phyloP scores from a whole-genome alignment of 2,888 invertebrate genomes.

The Lycophotia porphyrea region DNA sequence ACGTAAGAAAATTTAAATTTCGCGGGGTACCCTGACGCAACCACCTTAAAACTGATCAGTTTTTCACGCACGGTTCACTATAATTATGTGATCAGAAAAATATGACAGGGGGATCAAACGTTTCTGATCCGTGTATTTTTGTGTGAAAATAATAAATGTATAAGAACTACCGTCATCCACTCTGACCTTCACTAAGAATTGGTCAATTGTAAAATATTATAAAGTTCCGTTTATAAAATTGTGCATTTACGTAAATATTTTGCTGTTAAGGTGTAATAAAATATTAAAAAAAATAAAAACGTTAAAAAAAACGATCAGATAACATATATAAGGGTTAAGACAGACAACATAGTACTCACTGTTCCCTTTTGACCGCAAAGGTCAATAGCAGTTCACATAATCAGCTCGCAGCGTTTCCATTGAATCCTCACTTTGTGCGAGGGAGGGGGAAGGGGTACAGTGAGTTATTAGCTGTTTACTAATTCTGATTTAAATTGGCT shows the following conservation, averaged over 20 bases:
- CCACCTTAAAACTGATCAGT: conserved; percentile 19
- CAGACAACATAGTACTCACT: background rate
- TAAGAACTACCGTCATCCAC: conserved; percentile 34
- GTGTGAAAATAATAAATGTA: conserved; percentile 28
- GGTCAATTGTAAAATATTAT: conserved; percentile 31
- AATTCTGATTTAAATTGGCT: background rate
- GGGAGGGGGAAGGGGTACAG: background rate
- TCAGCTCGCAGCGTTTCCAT: background rate
- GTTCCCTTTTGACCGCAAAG: background rate
- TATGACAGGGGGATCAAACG: conserved; percentile 1
- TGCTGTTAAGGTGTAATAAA: conserved; percentile 4
- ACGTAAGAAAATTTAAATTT: too few species aligned
- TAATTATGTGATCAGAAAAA: conserved; percentile 21
- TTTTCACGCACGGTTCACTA: conserved; percentile 27
- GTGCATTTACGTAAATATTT: conserved; percentile 23
- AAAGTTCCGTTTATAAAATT: conserved; percentile 25
- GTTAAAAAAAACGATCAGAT: conserved; percentile 8
- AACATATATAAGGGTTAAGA: conserved; percentile 14
- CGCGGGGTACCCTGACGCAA: too few species aligned
- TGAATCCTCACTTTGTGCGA: background rate
- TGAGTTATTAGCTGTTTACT: background rate
- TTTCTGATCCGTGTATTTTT: conserved; percentile 13
- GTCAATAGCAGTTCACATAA: background rate
- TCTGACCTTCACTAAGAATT: conserved; percentile 14
- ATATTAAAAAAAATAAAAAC: conserved; percentile 12